A percentile compares a stretch with the other conserved stretches of the same genome.
These are phyloP conservation scores for Drosophila neoperkinsi DNA, from an alignment of 2,888 invertebrate species.

Conservation along the genomic window DNA sequence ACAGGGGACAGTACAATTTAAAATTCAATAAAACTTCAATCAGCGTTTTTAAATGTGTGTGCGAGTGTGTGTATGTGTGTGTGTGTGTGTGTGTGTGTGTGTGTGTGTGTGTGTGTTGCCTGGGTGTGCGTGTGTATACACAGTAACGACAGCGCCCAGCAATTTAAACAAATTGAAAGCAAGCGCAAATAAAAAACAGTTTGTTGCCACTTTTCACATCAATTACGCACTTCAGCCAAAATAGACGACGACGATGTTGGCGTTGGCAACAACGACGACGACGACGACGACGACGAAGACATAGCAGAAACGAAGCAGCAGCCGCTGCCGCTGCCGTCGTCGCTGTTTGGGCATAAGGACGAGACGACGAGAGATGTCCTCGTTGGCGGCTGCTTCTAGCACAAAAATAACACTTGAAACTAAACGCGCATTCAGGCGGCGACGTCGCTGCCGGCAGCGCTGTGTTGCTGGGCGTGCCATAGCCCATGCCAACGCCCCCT, in stretches of 20 bases:
- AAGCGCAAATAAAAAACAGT: constrained; percentile 81
- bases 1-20: constrained; percentile 66
- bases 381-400: constrained; percentile 70
- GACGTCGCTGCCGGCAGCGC: constrained; percentile 29
- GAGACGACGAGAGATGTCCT: constrained; percentile 57
- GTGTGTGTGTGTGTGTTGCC: constrained; percentile 24
- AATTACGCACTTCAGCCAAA: constrained; percentile 80
- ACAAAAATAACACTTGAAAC: constrained; percentile 82
- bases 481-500: constrained; percentile 22
- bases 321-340: constrained; percentile 18
- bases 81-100: constrained; percentile 29
- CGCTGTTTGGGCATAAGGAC: constrained; percentile 31
- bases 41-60: constrained; percentile 66
- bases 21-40: constrained; percentile 80
- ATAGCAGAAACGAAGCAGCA: constrained; percentile 47
- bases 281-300: constrained; percentile 27
- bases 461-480: constrained; percentile 43
- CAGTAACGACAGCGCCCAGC: constrained; percentile 73
- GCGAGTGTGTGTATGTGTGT: constrained; percentile 20
- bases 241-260: constrained; percentile 55
- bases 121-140: constrained; percentile 49
- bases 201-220: constrained; percentile 81
- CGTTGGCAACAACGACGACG: constrained; percentile 21
- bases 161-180: constrained; percentile 81
- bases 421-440: constrained; percentile 77